Evolutionary conservation across 1,140 invertebrate species (phyloP).

Genomic region (Radopholus similis): DNA sequence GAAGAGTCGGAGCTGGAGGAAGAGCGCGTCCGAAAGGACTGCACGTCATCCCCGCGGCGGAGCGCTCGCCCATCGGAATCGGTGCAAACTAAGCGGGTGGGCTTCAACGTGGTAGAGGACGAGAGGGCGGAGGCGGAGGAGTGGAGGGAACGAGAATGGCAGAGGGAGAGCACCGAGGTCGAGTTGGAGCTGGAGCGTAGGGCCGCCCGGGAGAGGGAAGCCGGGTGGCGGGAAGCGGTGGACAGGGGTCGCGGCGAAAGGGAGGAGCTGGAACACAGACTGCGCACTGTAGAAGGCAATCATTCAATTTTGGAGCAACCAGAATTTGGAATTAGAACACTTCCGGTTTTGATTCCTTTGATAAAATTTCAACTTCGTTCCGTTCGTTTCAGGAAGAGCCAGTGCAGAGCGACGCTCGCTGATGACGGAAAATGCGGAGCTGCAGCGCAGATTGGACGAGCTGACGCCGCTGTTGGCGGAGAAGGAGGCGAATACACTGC

Average conservation of each 20-base stretch:
- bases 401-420: conserved; percentile 22
- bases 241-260: not conserved
- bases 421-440: conserved; percentile 41
- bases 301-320: not conserved
- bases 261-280: not conserved
- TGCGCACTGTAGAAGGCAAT: not conserved
- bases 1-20: not conserved
- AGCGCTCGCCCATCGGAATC: not conserved
- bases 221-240: not conserved
- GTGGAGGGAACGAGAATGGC: not conserved
- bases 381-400: not conserved
- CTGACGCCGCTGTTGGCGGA: conserved; percentile 45
- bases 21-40: not conserved
- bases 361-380: not conserved
- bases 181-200: too few species aligned
- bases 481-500: conserved; percentile 44
- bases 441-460: conserved; percentile 44
- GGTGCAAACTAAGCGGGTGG: not conserved
- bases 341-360: not conserved
- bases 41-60: not conserved
- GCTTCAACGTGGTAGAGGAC: not conserved
- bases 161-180: too few species aligned
- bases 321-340: not conserved
- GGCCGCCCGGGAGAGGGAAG: too few species aligned
- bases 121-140: not conserved